phyloP scores from a whole-genome alignment of 2,797 vertebrate genomes.

The Botia kubotai region DNA sequence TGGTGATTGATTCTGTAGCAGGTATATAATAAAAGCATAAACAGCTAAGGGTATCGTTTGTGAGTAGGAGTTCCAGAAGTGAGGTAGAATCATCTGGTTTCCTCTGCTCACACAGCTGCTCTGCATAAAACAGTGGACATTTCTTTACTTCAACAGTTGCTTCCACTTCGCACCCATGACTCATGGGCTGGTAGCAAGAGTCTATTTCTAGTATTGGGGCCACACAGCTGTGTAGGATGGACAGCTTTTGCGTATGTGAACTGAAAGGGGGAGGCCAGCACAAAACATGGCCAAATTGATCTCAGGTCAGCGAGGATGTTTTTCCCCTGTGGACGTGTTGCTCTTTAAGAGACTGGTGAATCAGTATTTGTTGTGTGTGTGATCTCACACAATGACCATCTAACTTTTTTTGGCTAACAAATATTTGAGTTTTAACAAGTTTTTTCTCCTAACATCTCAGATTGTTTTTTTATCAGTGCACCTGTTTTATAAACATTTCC shows the following conservation, averaged over 20 bases:
- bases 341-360: constrained; percentile 39
- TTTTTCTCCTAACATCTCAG: neutral
- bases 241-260: constrained; percentile 56
- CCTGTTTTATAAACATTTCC: neutral
- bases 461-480: neutral
- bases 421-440: neutral
- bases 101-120: constrained; percentile 39
- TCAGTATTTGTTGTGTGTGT: neutral
- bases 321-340: constrained; percentile 3
- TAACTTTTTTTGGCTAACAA: constrained; percentile 3
- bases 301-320: constrained; percentile 11
- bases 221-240: constrained; percentile 73
- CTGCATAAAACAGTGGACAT: constrained; percentile 33
- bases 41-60: neutral
- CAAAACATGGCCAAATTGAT: constrained; percentile 53
- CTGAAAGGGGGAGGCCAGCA: constrained; percentile 68
- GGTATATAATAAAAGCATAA: neutral
- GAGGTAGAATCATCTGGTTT: constrained; percentile 23
- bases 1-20: neutral
- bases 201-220: constrained; percentile 80
- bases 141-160: constrained; percentile 69
- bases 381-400: constrained; percentile 4
- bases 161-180: constrained; percentile 72
- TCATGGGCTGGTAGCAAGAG: constrained; percentile 67
- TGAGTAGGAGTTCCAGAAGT: neutral